A percentile compares a stretch with the other conserved stretches of the same genome.
Conservation (phyloP, 35 echinoderm and acorn worm species). For the Anneissia japonica region DNA sequence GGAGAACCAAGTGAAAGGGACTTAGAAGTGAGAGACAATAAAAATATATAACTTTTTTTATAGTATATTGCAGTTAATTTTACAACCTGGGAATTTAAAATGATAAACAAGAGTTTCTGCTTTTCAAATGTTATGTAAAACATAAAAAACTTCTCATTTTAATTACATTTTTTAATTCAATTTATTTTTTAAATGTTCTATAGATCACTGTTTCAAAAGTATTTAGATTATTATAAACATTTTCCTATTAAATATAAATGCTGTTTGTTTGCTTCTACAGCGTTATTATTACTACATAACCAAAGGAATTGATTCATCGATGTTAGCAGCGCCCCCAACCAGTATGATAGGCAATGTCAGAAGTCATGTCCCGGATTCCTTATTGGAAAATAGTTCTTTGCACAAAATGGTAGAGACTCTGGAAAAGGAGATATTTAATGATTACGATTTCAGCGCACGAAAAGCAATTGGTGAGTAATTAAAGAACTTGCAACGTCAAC, state of each 20-base stretch:
- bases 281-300: conserved; percentile 97
- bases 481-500: neutral
- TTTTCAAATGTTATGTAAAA: no score
- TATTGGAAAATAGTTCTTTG: conserved; percentile 48
- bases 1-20: conserved; percentile 88
- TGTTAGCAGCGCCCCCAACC: conserved; percentile 70
- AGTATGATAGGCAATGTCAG: conserved; percentile 77
- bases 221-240: no score
- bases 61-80: no score
- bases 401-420: conserved; percentile 28
- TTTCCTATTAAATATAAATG: neutral
- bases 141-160: no score
- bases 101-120: no score
- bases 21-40: conserved; percentile 80
- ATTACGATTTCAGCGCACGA: conserved; percentile 79
- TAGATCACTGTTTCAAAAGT: no score
- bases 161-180: no score
- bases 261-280: conserved; percentile 36
- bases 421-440: conserved; percentile 65
- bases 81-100: no score
- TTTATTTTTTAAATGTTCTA: no score
- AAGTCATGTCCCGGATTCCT: conserved; percentile 31
- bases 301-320: conserved; percentile 58
- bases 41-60: no score
- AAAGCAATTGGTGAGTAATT: conserved; percentile 81